Evolutionary conservation across 2,888 invertebrate species (phyloP), one percentile per base, ranked within the genome.

Genomic region (Torymus auratus): DNA sequence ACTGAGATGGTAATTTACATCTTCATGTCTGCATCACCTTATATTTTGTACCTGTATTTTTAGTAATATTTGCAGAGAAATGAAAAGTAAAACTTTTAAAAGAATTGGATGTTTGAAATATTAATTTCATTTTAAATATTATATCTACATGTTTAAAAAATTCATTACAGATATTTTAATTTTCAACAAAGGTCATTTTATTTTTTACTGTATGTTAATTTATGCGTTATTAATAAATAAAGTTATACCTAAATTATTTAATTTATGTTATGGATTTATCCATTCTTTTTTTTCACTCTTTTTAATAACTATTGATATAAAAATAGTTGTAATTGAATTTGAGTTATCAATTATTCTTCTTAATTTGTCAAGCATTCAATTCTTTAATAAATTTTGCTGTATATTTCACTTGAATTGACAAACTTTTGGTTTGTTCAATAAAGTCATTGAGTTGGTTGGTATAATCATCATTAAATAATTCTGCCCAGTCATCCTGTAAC

Each of bases 1-100:
- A 82, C 80, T 23, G 56, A 80, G 69, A 70, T 67, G 68, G 68
- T 80, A 78, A 80, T 82, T 82, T 71, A 82, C 56, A 78, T 80
- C 71, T 75, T 80, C 65, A 67, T 74, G 23, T 77, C 17, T 77
- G 65, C 12, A 70, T 74, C 12, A 73, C 61, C 50, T 60, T 76
- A 60, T 65, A 72, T 70, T 69, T 73, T 77, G 53, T 72, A 75
- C 70, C 70, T 81, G 83, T 74, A 81, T 77, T 71, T 83, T 71
- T 78, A 72, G 56, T 65, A 28, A 68, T n/a, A 23, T 71, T 53
- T 62, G 72, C 12, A 64, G 41, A 55, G 15, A 52, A 53, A 62
- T 58, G 56, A 62, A 78, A 17, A 74, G 53, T 67, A 61, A 73
- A 64, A 62, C 20, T 56, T 28, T 28, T 41, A 41, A 20, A 65